Evolutionary conservation across 2,113 vertebrate species (phyloP), one percentile per base, ranked within the genome.

Genomic region (Ophiodon elongatus): DNA sequence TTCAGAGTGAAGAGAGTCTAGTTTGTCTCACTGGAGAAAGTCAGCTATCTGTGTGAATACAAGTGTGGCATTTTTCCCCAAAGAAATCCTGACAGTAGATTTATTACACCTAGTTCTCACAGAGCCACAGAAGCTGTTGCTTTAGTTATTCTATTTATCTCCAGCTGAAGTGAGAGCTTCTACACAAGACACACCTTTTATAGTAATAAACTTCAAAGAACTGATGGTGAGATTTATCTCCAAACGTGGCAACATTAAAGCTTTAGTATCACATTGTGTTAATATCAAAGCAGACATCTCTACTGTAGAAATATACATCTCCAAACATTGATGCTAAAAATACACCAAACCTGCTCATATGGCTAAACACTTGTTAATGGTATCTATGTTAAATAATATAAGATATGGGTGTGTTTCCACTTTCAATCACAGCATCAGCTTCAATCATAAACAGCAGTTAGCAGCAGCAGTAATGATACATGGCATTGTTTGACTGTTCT

Each of bases 21-120:
- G 45, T 65, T 71, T 50, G 65, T 80, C 65, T 59, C 65, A 14
- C 4, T 65, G 70, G 33, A 64, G 3, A 39, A 45, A 75, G 17
- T 25, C 43, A 50, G 60, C 35, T 67, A 47, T 81, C 62, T 81
- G 56, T 62, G 67, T 52, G 60, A 27, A 59, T 6, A 47, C 13
- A n/a, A n/a, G n/a, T 35, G 17, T 65, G 25, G 14, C n/a, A 21
- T 80, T 73, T 57, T 3, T 39, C 9, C 60, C 31, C 31, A 39
- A 52, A 65, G n/a, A 62, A 60, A 66, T 35, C 52, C 79, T 81
- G 39, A 69, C n/a, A n/a, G 25, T 15, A 67, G 43, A 63, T 75
- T 41, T 63, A 60, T 68, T 31, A 29, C 31, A 43, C 23, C 25
- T 7, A 7, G 29, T 47, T 59, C 37, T 45, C 63, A 67, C 37